Evolutionary conservation across 2,797 vertebrate genomes (phyloP).

Genomic region (Eulemur coronatus): DNA sequence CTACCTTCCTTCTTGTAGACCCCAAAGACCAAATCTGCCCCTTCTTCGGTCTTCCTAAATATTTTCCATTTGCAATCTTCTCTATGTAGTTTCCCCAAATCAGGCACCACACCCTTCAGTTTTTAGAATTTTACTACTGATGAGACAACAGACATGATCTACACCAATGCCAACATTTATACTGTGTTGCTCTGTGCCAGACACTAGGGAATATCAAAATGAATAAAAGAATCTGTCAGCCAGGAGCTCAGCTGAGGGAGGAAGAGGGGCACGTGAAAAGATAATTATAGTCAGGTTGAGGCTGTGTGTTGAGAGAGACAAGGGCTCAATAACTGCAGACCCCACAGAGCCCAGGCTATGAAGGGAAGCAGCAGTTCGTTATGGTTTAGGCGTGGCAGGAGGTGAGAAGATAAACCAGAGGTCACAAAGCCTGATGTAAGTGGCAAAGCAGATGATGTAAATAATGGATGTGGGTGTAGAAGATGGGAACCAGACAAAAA

Average conservation of each 20-base stretch:
- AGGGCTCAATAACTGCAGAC: background rate
- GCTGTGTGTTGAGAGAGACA: background rate
- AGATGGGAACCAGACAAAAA: background rate
- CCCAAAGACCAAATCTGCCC: background rate
- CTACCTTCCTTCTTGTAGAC: background rate
- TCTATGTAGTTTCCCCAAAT: background rate
- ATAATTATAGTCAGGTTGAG: background rate
- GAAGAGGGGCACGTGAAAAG: background rate
- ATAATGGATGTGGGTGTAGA: background rate
- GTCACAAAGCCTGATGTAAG: background rate
- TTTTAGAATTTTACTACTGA: constrained; percentile 10
- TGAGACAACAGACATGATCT: background rate
- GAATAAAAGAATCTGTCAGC: background rate
- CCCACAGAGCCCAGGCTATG: background rate
- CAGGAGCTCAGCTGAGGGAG: background rate
- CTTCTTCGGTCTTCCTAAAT: background rate
- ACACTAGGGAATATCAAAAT: background rate
- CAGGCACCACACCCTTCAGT: background rate
- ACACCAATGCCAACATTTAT: background rate
- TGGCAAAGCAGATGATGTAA: background rate
- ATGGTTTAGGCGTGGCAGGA: background rate
- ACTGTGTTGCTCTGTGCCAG: background rate
- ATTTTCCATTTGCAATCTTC: background rate
- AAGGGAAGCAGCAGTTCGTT: background rate
- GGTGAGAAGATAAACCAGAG: background rate